Percentiles rank a stretch among this genome's conserved stretches.
Conservation (phyloP, 2,797 vertebrate species). For the Anguilla pacifica region DNA sequence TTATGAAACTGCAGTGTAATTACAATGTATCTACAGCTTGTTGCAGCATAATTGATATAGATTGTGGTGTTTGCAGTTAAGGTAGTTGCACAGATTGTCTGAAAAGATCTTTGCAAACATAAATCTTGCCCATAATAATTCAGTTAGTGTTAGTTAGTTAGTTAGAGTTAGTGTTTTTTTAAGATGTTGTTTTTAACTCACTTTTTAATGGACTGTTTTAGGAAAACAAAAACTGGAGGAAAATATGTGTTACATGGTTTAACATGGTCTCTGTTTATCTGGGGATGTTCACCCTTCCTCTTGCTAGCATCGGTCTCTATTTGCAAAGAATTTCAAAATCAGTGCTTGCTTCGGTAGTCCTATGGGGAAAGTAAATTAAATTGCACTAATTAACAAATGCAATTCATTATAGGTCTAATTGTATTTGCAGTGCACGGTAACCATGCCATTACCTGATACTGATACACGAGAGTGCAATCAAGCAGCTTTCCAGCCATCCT, state of each 20-base stretch:
- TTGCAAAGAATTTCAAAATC: not conserved
- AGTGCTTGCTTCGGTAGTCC: not conserved
- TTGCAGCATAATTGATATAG: not conserved
- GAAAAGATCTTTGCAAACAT: not conserved
- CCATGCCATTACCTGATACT: not conserved
- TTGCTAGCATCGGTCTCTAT: not conserved
- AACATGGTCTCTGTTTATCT: not conserved
- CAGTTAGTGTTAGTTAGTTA: too few relatives aligned
- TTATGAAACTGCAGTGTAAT: not conserved
- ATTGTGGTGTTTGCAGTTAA: not conserved
- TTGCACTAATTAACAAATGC: not conserved
- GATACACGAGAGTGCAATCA: not conserved
- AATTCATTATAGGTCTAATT: not conserved
- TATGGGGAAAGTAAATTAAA: not conserved
- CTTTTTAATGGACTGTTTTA: too few relatives aligned
- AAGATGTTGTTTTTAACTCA: too few relatives aligned
- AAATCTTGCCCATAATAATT: not conserved
- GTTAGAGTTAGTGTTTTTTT: too few relatives aligned
- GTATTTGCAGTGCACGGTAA: not conserved
- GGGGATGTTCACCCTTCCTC: not conserved
- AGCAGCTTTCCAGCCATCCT: not conserved
- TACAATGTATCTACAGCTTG: not conserved
- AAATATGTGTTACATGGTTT: too few relatives aligned
- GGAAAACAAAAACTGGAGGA: too few relatives aligned
- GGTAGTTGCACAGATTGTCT: not conserved